Evolutionary conservation across 1,140 invertebrate genomes (phyloP).

Genomic region (Tenebrio molitor): DNA sequence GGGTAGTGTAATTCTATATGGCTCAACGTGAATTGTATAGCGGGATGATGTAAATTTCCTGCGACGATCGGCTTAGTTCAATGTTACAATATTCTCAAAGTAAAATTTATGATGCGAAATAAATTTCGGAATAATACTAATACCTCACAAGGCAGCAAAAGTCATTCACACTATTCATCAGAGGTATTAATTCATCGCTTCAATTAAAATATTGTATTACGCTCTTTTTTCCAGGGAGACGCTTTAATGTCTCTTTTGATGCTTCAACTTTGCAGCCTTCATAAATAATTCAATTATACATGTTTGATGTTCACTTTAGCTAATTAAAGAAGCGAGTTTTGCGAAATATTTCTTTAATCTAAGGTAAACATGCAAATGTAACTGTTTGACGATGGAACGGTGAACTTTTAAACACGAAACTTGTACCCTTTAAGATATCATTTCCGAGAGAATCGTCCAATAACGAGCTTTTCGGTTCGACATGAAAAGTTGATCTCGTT

Average conservation of each 20-base stretch:
- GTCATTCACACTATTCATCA: constrained; percentile 19
- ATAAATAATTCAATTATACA: constrained; percentile 23
- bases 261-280: background rate
- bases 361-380: constrained; percentile 16
- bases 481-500: background rate
- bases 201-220: background rate
- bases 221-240: background rate
- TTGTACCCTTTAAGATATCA: constrained; percentile 7
- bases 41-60: constrained; percentile 31
- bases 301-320: constrained; percentile 30
- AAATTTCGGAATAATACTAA: constrained; percentile 20
- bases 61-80: constrained; percentile 38
- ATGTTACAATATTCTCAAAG: constrained; percentile 37
- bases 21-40: constrained; percentile 34
- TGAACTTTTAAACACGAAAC: constrained; percentile 24
- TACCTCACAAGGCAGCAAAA: background rate
- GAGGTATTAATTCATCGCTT: constrained; percentile 5
- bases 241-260: constrained; percentile 7
- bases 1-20: constrained; percentile 31
- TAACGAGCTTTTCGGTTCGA: background rate
- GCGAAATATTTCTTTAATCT: constrained; percentile 23
- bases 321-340: constrained; percentile 33
- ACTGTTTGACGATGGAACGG: constrained; percentile 6
- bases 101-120: constrained; percentile 31
- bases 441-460: background rate